These are phyloP conservation scores for Xenopus borealis DNA, from an alignment of 2,113 vertebrate species.

Conservation along the genomic window DNA sequence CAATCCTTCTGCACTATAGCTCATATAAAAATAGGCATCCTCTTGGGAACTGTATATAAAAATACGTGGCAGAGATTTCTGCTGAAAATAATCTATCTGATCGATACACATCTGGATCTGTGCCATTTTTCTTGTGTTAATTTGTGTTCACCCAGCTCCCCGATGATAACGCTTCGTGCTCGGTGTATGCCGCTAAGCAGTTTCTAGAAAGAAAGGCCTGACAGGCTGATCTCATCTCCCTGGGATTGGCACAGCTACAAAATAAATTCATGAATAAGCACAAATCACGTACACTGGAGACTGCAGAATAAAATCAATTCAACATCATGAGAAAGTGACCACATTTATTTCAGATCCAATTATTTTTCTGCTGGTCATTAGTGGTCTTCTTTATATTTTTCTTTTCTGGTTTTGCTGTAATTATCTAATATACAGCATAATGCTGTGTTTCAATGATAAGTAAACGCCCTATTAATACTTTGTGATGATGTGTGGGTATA, in stretches of 20 bases:
- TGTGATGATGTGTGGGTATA: neutral
- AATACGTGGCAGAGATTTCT: constrained; percentile 37
- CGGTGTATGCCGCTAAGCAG: constrained; percentile 39
- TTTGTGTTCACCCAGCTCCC: constrained; percentile 44
- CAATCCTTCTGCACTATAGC: constrained; percentile 26
- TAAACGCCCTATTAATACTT: neutral
- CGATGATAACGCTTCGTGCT: constrained; percentile 39
- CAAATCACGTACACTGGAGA: constrained; percentile 39
- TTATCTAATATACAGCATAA: constrained; percentile 1
- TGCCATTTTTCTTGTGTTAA: constrained; percentile 46
- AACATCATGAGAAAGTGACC: constrained; percentile 42
- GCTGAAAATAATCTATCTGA: constrained; percentile 42
- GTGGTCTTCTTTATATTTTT: constrained; percentile 1
- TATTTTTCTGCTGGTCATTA: constrained; percentile 32
- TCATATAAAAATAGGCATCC: constrained; percentile 33
- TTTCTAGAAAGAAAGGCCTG: constrained; percentile 35
- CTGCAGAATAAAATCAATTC: constrained; percentile 37
- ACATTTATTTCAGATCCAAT: constrained; percentile 26
- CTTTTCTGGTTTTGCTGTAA: constrained; percentile 1
- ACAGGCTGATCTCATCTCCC: constrained; percentile 41
- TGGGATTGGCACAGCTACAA: constrained; percentile 39
- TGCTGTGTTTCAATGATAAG: neutral
- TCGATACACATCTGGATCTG: constrained; percentile 39
- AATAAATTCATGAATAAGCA: constrained; percentile 46
- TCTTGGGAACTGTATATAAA: constrained; percentile 32